Evolutionary conservation across 1,140 invertebrate species (phyloP), one percentile per base, ranked within the genome.

Genomic region (Grapholita molesta): DNA sequence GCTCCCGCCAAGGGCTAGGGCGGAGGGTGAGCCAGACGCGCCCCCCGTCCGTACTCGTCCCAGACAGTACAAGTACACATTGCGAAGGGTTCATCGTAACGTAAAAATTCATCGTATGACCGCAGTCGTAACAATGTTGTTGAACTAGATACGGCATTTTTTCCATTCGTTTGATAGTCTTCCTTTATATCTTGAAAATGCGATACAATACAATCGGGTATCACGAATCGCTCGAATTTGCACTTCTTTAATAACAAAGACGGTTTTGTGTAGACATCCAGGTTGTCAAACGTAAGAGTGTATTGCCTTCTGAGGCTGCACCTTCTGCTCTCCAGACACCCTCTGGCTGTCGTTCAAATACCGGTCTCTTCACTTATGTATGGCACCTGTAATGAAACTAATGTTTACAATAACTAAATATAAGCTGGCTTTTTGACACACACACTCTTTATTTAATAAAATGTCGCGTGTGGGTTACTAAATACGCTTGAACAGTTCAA

Each of bases 11-110:
- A 67, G 67, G 28, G 15, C 61, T 66, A n/a, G 64, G 32, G 11
- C 64, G 61, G 30, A 18, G 71, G 76, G 76, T 76, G 68, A 78
- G 75, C 67, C 65, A 74, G 74, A 57, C 68, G 30, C 18, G 18
- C 28, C 24, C 70, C 57, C 64, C 52, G 30, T 18, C 33, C 24
- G 64, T 68, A 15, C 55, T 28, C n/a, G 55, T 61, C 55, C 24
- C 53, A 25, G 53, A 48, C 42, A 21, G 42, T 48, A 48, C 42
- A 48, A 21, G 42, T 48, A 48, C 42, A 48, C 53, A 8, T 7
- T 28, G 24, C 53, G 53, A 28, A 57, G 53, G 55, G 24, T 61
- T 61, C 55, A 61, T 30, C 25, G 55, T 61, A 61, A 61, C 55
- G 24, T 61, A 61, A 61, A 61, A 61, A 61, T 61, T 61, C 32